Conservation (phyloP, 2,113 vertebrate genomes). For the Scomber scombrus region DNA sequence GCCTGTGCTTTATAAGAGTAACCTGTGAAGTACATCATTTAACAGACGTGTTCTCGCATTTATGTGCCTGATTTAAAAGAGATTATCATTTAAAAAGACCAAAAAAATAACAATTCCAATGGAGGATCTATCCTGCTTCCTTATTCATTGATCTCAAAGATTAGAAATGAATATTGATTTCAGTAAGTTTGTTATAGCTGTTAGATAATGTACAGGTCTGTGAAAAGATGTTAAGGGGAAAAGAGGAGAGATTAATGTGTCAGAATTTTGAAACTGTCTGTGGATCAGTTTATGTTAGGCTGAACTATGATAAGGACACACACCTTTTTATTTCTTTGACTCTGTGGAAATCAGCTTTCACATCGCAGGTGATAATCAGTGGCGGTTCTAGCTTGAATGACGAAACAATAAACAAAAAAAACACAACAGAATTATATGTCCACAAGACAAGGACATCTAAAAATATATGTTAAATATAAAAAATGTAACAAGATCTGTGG, state of each 20-base stretch:
- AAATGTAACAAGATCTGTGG: no score
- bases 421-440: no score
- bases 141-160: no score
- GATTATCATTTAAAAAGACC: not conserved
- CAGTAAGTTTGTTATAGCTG: not conserved
- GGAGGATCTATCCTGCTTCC: not conserved
- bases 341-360: no score
- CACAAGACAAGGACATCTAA: no score
- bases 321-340: not conserved
- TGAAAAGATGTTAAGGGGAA: not conserved
- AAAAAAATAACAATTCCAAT: not conserved
- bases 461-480: no score
- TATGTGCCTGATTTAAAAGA: not conserved
- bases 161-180: no score
- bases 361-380: no score
- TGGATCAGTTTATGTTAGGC: not conserved
- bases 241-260: no score
- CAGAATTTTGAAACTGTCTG: not conserved
- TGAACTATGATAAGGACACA: not conserved
- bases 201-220: not conserved
- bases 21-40: not conserved
- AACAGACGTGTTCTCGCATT: not conserved
- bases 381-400: no score
- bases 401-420: no score
- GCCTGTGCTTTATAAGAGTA: not conserved